Percentiles rank a stretch among this genome's conserved stretches.
phyloP scores from a whole-genome alignment of 1,140 invertebrate genomes.

The Sycophila sp. region DNA sequence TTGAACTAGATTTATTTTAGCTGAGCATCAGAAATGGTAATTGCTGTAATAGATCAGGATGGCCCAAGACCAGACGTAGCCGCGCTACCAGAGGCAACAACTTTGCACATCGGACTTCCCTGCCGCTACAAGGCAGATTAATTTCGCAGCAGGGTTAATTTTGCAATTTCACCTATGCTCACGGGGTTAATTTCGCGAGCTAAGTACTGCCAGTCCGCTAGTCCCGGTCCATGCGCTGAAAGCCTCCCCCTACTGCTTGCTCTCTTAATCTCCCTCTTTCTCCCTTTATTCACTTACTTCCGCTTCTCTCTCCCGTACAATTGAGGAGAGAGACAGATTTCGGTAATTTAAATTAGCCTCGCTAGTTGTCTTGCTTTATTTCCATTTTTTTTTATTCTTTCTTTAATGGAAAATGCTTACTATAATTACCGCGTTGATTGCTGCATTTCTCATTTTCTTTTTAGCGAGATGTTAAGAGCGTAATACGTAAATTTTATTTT shows the following conservation, averaged over 20 bases:
- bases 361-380: too few species aligned
- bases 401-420: too few species aligned
- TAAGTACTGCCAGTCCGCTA: conserved; percentile 23
- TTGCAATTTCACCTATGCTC: conserved; percentile 30
- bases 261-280: conserved; percentile 1
- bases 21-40: not conserved
- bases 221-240: not conserved
- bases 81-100: not conserved
- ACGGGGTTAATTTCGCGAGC: conserved; percentile 34
- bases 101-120: not conserved
- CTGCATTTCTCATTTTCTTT: too few species aligned
- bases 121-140: conserved; percentile 10
- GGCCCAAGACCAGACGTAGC: not conserved
- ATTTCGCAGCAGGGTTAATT: conserved; percentile 30
- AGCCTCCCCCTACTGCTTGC: not conserved
- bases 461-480: too few species aligned
- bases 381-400: not conserved
- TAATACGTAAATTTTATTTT: too few species aligned
- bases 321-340: too few species aligned
- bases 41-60: not conserved
- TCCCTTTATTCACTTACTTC: not conserved
- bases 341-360: too few species aligned
- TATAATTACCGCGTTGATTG: too few species aligned
- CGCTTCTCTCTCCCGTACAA: not conserved
- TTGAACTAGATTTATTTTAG: not conserved